Evolutionary conservation across 2,888 invertebrate species (phyloP).

Genomic region (Zaprionus bogoriensis): DNA sequence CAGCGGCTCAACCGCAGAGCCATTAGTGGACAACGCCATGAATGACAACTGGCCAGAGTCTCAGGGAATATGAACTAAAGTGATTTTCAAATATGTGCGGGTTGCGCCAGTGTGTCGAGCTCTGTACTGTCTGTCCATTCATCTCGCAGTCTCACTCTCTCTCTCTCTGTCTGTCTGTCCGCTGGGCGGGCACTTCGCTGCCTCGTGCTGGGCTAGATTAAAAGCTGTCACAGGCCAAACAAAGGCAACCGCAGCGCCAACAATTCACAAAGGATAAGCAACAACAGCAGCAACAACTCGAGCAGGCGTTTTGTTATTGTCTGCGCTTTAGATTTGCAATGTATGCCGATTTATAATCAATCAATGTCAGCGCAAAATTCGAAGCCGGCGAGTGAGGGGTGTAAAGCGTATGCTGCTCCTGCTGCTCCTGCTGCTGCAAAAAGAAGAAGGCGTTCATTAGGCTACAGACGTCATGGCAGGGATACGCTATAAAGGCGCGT

Average conservation of each 20-base stretch:
- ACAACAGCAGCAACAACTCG: conserved; percentile 9
- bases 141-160: too few species aligned
- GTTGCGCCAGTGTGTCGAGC: too few species aligned
- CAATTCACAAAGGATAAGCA: conserved; percentile 68
- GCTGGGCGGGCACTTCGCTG: conserved; percentile 52
- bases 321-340: conserved; percentile 79
- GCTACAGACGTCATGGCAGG: conserved; percentile 72
- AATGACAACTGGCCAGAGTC: conserved; percentile 75
- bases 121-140: conserved; percentile 20
- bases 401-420: conserved; percentile 69
- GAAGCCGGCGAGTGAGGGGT: conserved; percentile 23
- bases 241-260: conserved; percentile 71
- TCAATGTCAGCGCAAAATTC: conserved; percentile 79
- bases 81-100: conserved; percentile 77
- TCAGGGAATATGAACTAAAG: conserved; percentile 73
- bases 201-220: conserved; percentile 72
- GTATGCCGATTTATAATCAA: conserved; percentile 82
- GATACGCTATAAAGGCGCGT: conserved; percentile 57
- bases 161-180: background rate
- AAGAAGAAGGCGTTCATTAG: conserved; percentile 63
- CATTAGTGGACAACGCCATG: conserved; percentile 48
- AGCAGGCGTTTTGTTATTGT: conserved; percentile 63
- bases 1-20: conserved; percentile 43
- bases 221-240: conserved; percentile 78
- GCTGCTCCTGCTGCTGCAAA: too few species aligned